phyloP scores from a whole-genome alignment of 2,888 invertebrate species.

The Augiades crinisus region DNA sequence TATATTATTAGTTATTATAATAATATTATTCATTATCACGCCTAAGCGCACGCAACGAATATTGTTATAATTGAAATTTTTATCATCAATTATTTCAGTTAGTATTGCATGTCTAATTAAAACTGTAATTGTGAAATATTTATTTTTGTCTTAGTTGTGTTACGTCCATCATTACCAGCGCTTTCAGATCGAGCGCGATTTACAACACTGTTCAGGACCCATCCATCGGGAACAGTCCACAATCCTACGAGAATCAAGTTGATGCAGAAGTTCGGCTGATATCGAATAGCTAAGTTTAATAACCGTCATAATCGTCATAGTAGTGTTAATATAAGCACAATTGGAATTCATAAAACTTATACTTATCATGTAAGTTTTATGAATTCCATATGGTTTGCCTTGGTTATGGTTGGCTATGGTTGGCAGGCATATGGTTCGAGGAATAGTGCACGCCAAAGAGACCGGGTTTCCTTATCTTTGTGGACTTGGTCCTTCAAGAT shows the following conservation, averaged over 20 bases:
- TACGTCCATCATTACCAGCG: slow-evolving; percentile 99
- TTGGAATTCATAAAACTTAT: neutral
- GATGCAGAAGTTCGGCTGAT: slow-evolving; percentile 99
- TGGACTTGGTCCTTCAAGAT: no score
- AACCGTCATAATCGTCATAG: no score
- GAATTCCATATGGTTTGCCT: no score
- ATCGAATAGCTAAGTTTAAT: slow-evolving; percentile 92
- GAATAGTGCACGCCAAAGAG: no score
- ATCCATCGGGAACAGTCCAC: slow-evolving; percentile 99
- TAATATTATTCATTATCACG: slow-evolving; percentile 49
- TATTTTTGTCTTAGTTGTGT: slow-evolving; percentile 86
- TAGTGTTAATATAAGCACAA: neutral
- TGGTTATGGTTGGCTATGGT: no score
- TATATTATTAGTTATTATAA: slow-evolving; percentile 41
- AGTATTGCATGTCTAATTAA: no score
- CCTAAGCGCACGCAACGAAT: slow-evolving; percentile 24
- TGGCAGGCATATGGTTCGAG: no score
- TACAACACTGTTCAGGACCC: slow-evolving; percentile 98
- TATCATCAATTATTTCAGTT: slow-evolving; percentile 27
- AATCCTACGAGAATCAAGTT: slow-evolving; percentile 98
- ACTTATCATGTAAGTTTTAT: no score
- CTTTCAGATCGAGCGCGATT: slow-evolving; percentile 98
- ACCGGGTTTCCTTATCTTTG: no score
- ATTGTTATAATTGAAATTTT: slow-evolving; percentile 12
- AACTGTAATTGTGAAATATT: no score